Base-by-base conservation (phyloP, 2,888 invertebrate species). In the Plebejus anna region DNA sequence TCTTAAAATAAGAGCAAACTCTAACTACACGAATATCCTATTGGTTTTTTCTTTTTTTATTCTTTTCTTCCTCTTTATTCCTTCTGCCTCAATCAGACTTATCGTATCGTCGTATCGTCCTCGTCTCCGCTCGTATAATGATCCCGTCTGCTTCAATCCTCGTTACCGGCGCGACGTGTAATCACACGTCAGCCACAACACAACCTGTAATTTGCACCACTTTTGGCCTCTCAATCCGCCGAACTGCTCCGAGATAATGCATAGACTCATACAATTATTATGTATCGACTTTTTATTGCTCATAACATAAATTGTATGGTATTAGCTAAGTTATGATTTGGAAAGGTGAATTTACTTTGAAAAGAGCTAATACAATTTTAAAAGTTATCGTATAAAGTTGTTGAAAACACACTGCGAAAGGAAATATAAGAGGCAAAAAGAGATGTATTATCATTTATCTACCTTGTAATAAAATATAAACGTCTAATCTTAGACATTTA, bases 191-290 rank as follows among this genome's bases (percentile, higher is more conserved):
- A 77, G 79, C 55, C 76, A 28, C 81, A 83, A 79, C 76, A 28
- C 81, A 83, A 79, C 82, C 82, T 82, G 81, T 82, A 84, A 85
- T 84, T 84, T 84, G 80, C 80, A 81, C 80, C 81, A 82, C 83
- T 83, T 83, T 82, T 81, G 79, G 79, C 80, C 83, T 81, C 82
- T 82, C 82, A 82, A 81, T 82, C 81, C 82, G 79, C 81, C 81
- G 80, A 82, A 80, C 80, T 66, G 80, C 79, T 77, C 28, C 59
- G 78, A 79, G 76, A 76, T 79, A 81, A 81, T 79, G 80, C 80
- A 77, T 80, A 79, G 70, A 79, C 79, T 78, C 79, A 57, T 51
- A 77, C 77, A 73, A 73, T 73, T 73, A 73, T 16, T 73, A 73
- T 16, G 73, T 73, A 55, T 47, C 73, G 28, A n/a, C 71, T 55